Base-by-base conservation (phyloP, 1,140 invertebrate genomes). In the Apocrypta bakeri region DNA sequence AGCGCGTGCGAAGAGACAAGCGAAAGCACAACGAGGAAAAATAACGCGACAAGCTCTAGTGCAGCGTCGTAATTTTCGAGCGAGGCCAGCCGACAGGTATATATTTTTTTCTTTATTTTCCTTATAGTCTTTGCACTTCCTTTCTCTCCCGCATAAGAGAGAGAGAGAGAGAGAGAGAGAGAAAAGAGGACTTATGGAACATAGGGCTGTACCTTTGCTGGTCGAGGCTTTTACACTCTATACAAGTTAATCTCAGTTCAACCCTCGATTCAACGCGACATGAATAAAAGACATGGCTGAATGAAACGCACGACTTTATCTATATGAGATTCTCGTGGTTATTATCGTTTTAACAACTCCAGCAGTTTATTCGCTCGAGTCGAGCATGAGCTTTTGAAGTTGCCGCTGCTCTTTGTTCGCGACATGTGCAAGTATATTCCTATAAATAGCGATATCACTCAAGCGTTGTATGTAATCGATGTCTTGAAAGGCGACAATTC, bases 161-260 rank as follows among this genome's bases (percentile, higher is more conserved):
- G 9, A 37, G 33, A 37, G 33, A 9, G 33, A 9, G 33, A 9
- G 33, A 9, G 33, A 9, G 33, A 37, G 33, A 37, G 9, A 37
- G 33, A 37, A 37, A 37, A n/a, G 48, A 48, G 40, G 42, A 21
- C 42, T 48, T 37, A 37, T 37, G 33, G 14, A 48, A 48, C 14
- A 17, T 48, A 48, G 33, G 33, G 9, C 33, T 48, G 42, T 71
- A 84, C 86, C 84, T 88, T 88, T 89, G 85, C 4, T 17, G 86
- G 87, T 84, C 85, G 85, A 85, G 83, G 86, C 84, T 83, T 90
- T 88, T 87, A 87, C 86, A 79, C 84, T 85, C 83, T 56, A 21
- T 89, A 90, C 89, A 90, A 90, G 89, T 90, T 91, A 91, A 91
- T 91, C 89, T 87, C 86, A 85, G 75, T 78, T 42, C 24, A 40